Conservation (phyloP, 1,140 invertebrate species). For the Heliconius himera region DNA sequence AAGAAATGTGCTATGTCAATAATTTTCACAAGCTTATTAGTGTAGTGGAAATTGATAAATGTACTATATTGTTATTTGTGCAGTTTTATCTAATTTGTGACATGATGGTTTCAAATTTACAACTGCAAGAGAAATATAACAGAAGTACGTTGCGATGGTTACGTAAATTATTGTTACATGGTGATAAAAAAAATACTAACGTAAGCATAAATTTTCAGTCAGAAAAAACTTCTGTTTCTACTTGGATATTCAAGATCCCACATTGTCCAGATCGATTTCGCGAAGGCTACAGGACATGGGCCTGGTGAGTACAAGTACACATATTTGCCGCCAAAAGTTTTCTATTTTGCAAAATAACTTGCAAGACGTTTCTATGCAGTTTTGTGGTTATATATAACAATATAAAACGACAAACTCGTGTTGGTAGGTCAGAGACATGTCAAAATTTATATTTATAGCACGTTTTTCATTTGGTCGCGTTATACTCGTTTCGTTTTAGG, state of each 20-base stretch:
- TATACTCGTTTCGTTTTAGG: conserved; percentile 54
- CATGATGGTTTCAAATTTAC: conserved; percentile 73
- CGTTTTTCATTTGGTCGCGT: conserved; percentile 54
- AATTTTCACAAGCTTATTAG: neutral
- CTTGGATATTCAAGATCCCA: conserved; percentile 87
- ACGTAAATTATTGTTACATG: conserved; percentile 43
- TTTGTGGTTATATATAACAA: conserved; percentile 59
- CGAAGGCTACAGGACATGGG: conserved; percentile 85
- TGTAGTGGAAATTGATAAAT: conserved; percentile 30
- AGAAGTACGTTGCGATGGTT: conserved; percentile 59
- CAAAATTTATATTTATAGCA: conserved; percentile 30
- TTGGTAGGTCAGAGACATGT: conserved; percentile 21
- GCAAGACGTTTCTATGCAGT: conserved; percentile 44
- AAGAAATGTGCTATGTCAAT: conserved; percentile 5
- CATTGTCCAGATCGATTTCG: conserved; percentile 83
- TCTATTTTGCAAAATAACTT: conserved; percentile 37
- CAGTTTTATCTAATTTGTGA: conserved; percentile 39
- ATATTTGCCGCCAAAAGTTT: conserved; percentile 61
- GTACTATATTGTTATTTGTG: conserved; percentile 36
- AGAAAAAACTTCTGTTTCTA: conserved; percentile 85
- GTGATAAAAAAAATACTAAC: conserved; percentile 29
- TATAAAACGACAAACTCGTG: conserved; percentile 43
- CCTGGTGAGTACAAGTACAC: conserved; percentile 81
- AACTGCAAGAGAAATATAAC: conserved; percentile 72
- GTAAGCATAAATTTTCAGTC: conserved; percentile 56